Conservation (phyloP, 1,140 invertebrate genomes). For the honey bee (Apis mellifera) region DNA sequence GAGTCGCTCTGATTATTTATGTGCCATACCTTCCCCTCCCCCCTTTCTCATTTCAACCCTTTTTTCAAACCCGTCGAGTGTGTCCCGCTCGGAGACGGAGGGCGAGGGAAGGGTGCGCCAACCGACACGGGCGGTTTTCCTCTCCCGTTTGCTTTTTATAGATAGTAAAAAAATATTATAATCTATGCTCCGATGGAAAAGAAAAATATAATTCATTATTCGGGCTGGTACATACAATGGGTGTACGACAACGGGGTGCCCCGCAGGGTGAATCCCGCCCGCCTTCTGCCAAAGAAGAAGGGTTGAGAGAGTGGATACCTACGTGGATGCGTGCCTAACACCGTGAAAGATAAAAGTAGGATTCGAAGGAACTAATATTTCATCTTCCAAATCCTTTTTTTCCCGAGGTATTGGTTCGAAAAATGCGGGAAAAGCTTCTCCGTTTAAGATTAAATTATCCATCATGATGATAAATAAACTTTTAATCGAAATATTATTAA, state of each 20-base stretch:
- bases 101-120: constrained; percentile 56
- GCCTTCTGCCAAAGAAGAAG: constrained; percentile 70
- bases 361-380: constrained; percentile 33
- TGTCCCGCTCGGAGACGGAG: constrained; percentile 45
- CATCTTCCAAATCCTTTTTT: constrained; percentile 27
- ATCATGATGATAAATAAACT: too few relatives aligned
- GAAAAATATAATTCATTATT: constrained; percentile 82
- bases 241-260: constrained; percentile 73
- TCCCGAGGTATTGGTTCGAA: background rate
- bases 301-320: constrained; percentile 59
- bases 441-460: background rate
- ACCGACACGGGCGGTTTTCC: constrained; percentile 51
- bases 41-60: constrained; percentile 33
- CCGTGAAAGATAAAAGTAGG: constrained; percentile 25
- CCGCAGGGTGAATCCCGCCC: constrained; percentile 73
- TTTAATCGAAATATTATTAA: too few relatives aligned
- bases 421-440: background rate
- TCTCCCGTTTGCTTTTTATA: constrained; percentile 73
- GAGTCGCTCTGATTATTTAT: constrained; percentile 68
- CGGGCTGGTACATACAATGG: constrained; percentile 73
- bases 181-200: constrained; percentile 80
- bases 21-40: constrained; percentile 55
- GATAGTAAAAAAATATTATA: constrained; percentile 81
- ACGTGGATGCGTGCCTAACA: constrained; percentile 22
- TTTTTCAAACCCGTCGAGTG: constrained; percentile 30